These are phyloP conservation scores for Athene noctua DNA, from an alignment of 2,113 vertebrate genomes.

Conservation along the genomic window DNA sequence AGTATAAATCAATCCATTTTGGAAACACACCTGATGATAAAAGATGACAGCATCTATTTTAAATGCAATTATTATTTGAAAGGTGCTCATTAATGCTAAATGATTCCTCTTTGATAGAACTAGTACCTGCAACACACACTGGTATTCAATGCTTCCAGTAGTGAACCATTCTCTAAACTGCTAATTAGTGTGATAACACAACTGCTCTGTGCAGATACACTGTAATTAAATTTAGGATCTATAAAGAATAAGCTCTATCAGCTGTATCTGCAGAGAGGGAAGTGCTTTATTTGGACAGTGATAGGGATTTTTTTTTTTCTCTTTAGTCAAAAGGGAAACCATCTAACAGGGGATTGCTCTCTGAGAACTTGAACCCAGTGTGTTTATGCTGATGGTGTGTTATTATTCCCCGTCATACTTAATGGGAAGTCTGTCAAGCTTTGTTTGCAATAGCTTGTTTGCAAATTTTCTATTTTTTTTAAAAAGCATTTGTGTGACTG, in stretches of 20 bases:
- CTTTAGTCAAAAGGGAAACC: not conserved
- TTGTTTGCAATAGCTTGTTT: not conserved
- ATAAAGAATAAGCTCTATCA: not conserved
- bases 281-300: not conserved
- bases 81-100: slow-evolving; percentile 47
- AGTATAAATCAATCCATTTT: not conserved
- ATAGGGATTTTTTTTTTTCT: not conserved
- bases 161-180: not conserved
- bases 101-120: not conserved
- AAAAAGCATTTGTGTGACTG: not conserved
- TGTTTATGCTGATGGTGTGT: not conserved
- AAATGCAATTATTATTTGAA: slow-evolving; percentile 45
- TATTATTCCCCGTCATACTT: not conserved
- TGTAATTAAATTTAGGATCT: slow-evolving; percentile 22
- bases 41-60: slow-evolving; percentile 38
- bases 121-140: not conserved
- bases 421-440: not conserved
- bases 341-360: not conserved
- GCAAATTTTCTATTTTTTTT: not conserved
- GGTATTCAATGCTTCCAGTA: not conserved
- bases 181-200: slow-evolving; percentile 35
- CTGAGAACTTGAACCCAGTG: not conserved
- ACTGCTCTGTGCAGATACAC: not conserved
- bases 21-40: slow-evolving; percentile 1
- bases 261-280: not conserved